Base-by-base conservation (phyloP, 2,113 vertebrate species). In the Gymnorhina tibicen region DNA sequence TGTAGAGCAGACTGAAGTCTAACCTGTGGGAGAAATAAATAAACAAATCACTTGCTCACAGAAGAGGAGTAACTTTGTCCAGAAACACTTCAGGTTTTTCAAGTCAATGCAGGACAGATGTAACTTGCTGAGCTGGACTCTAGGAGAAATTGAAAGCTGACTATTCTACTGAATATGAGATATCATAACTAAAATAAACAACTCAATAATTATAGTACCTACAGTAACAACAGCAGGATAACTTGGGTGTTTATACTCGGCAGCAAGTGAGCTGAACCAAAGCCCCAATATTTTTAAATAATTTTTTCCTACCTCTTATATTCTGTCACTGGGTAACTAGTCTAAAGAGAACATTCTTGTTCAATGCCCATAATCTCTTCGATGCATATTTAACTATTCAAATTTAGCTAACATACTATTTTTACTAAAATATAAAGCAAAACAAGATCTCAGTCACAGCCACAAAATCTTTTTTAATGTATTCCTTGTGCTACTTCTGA, bases 401-500 rank as follows among this genome's bases (percentile, higher is more conserved):
- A 96, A 98, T 98, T 92, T 96, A 98, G 96, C 97, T 93, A 96
- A 97, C 95, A 95, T 93, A 94, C 92, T 94, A 84, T 93, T 96
- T 96, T 97, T 96, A 85, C 95, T 98, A 96, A 98, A 98, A 98
- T 98, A 98, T 97, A 98, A 98, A 98, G 97, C 97, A 97, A 98
- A 98, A 98, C 98, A 98, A 98, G 98, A 99, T 99, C 98, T 99
- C 98, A 98, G 98, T 98, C 98, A 98, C 98, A 99, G 98, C 98
- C 98, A 98, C 98, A 98, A 99, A 99, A 99, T 99, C 98, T 98
- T 98, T 98, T 98, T 99, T 99, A 99, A 99, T 99, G 99, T 98
- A 99, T 99, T 99, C 99, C 99, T 99, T 99, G 98, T 98, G 98
- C 99, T 99, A 99, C 99, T 99, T 99, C 98, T 99, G 99, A 99